Evolutionary conservation across 2,113 vertebrate genomes (phyloP).

Genomic region (Mesitornis unicolor): DNA sequence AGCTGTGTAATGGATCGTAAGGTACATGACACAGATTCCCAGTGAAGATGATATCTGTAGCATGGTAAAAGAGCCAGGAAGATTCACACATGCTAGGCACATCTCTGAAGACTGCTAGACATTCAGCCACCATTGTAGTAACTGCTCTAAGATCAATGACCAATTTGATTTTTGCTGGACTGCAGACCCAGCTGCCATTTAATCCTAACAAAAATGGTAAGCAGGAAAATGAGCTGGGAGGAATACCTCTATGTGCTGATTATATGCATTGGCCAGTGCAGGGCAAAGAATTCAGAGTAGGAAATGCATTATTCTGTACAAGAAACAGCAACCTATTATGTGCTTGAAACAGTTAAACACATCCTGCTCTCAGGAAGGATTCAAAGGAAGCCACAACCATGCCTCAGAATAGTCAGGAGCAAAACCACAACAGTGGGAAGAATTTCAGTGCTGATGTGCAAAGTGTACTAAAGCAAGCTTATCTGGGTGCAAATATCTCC

Average conservation of each 20-base stretch:
- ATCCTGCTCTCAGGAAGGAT: background rate
- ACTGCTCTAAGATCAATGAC: background rate
- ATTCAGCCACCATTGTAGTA: background rate
- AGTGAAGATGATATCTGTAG: background rate
- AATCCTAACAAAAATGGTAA: background rate
- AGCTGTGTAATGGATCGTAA: background rate
- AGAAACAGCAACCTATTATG: background rate
- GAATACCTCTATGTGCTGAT: background rate
- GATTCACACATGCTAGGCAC: background rate
- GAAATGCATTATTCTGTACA: background rate
- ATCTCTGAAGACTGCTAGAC: background rate
- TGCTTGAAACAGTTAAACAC: background rate
- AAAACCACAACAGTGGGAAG: background rate
- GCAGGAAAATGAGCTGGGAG: background rate
- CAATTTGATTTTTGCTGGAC: background rate
- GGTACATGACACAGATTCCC: background rate
- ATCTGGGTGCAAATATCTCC: background rate
- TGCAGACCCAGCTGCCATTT: background rate
- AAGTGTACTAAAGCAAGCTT: background rate
- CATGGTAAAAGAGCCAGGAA: background rate
- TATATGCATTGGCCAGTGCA: background rate
- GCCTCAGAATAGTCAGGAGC: background rate
- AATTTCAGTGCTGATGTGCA: background rate
- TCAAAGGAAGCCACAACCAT: background rate
- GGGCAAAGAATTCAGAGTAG: background rate